Percentiles rank a stretch among this genome's conserved stretches.
Conservation (phyloP, 2,797 vertebrate genomes). For the Propithecus perrieri region DNA sequence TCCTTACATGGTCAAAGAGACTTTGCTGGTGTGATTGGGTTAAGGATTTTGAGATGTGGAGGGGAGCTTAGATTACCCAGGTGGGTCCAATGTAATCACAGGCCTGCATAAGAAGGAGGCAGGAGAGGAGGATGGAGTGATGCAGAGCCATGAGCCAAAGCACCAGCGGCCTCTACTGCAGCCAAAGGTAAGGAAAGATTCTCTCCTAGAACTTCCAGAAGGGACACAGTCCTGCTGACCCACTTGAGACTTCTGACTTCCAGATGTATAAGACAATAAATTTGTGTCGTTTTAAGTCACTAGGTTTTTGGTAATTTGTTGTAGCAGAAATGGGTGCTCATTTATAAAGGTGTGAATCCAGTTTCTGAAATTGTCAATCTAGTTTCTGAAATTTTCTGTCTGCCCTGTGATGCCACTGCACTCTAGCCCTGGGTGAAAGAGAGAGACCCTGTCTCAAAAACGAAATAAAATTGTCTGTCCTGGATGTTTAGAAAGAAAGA, state of each 20-base stretch:
- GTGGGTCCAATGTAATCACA: background rate
- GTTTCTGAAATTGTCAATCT: background rate
- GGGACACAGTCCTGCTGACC: background rate
- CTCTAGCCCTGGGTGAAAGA: too few relatives aligned
- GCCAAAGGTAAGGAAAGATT: background rate
- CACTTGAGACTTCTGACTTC: background rate
- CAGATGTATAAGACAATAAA: background rate
- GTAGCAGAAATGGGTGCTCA: background rate
- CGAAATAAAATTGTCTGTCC: too few relatives aligned
- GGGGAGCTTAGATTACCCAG: background rate
- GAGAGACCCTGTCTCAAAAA: too few relatives aligned
- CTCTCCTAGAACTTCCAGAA: background rate
- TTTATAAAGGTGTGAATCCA: background rate
- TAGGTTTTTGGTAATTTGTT: background rate
- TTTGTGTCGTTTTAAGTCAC: background rate
- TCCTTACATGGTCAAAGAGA: background rate
- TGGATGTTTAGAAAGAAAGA: slow-evolving; percentile 12
- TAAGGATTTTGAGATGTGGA: background rate
- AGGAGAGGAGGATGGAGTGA: background rate
- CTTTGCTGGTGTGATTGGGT: background rate
- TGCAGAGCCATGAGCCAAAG: background rate
- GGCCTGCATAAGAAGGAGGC: background rate
- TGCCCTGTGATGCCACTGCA: background rate
- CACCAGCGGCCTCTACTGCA: background rate
- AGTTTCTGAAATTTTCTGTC: background rate